phyloP scores from a whole-genome alignment of 1,140 invertebrate species.

The Brachionus asplanchnoidis region DNA sequence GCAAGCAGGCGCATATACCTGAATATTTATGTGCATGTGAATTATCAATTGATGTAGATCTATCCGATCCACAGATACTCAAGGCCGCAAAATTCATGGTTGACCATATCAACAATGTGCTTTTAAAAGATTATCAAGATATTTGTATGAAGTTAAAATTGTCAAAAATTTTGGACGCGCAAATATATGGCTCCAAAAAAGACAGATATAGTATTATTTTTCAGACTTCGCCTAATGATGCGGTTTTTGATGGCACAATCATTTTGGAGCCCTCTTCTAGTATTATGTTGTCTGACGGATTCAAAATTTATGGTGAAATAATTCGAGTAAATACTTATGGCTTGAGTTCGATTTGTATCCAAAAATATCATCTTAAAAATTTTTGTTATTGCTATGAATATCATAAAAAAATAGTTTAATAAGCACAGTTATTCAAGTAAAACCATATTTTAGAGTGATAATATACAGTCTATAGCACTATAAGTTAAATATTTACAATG shows the following conservation, averaged over 20 bases:
- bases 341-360: background rate
- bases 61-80: background rate
- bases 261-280: background rate
- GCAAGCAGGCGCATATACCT: background rate
- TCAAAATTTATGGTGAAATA: background rate
- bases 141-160: slow-evolving; percentile 11
- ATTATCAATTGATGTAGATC: background rate
- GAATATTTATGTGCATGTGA: slow-evolving; percentile 10
- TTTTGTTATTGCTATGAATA: slow-evolving; percentile 9
- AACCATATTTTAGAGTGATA: too few species aligned
- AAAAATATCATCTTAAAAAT: slow-evolving; percentile 7
- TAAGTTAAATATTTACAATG: too few species aligned
- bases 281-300: background rate
- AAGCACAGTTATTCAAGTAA: background rate
- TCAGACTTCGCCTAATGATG: slow-evolving; percentile 29
- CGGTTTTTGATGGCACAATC: slow-evolving; percentile 19
- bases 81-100: background rate
- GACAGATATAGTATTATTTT: slow-evolving; percentile 6
- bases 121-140: slow-evolving; percentile 1
- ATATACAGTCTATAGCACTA: too few species aligned
- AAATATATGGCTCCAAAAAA: background rate
- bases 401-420: background rate
- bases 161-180: background rate
- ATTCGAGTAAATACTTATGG: slow-evolving; percentile 1
- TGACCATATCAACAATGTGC: slow-evolving; percentile 8